phyloP scores from a whole-genome alignment of 2,888 invertebrate species.

The Rotaria sp. region DNA sequence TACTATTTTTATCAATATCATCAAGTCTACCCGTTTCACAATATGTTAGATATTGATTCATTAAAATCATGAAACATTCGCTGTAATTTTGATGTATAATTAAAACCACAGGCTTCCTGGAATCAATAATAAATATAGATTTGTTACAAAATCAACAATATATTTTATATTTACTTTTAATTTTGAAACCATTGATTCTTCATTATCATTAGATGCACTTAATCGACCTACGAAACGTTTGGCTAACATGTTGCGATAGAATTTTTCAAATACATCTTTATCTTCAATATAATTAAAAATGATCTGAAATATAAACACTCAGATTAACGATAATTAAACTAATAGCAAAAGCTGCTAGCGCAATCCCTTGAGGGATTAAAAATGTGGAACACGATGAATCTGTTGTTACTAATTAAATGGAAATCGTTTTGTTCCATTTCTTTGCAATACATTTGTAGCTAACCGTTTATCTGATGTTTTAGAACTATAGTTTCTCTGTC shows the following conservation, averaged over 20 bases:
- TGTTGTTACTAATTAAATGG: no score
- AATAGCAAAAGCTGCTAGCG: no score
- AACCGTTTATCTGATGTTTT: no score
- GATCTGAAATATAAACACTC: not conserved
- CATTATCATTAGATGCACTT: conserved; percentile 97
- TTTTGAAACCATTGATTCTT: conserved; percentile 99
- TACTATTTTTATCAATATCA: not conserved
- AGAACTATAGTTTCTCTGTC: no score
- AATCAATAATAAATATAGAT: not conserved
- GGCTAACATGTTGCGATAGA: conserved; percentile 97
- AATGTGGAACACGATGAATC: no score
- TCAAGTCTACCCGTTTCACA: conserved; percentile 32
- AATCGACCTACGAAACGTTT: conserved; percentile 92
- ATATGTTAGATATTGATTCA: conserved; percentile 70
- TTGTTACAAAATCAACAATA: not conserved
- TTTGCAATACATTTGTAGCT: no score
- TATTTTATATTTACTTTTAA: conserved; percentile 63
- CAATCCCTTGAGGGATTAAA: no score
- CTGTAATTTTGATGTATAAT: conserved; percentile 95
- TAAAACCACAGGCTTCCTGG: conserved; percentile 81
- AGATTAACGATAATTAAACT: not conserved
- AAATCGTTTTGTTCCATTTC: no score
- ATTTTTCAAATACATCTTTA: conserved; percentile 99
- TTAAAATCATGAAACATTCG: conserved; percentile 95
- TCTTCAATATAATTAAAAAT: conserved; percentile 99